Conservation (phyloP, 2,113 vertebrate species). For the Hystrix brachyura region DNA sequence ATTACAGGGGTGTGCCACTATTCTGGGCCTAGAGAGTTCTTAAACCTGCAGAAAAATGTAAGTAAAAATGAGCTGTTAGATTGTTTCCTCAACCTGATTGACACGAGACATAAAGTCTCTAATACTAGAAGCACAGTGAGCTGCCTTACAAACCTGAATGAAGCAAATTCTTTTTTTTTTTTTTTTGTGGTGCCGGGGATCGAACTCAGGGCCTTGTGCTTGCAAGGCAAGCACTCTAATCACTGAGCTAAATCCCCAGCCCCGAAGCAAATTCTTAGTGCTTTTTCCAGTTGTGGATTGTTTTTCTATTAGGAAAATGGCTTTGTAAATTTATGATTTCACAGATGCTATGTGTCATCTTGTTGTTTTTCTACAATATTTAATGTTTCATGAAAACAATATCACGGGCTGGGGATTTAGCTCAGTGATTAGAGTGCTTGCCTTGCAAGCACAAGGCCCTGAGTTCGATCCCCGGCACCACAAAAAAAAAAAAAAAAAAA, state of each 20-base stretch:
- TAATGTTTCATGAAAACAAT: slow-evolving; percentile 40
- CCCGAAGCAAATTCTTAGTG: neutral
- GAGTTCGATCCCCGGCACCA: too few relatives aligned
- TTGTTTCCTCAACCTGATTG: neutral
- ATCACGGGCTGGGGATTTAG: too few relatives aligned
- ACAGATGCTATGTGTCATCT: neutral
- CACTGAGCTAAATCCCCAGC: too few relatives aligned
- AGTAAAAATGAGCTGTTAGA: neutral
- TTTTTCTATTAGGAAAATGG: slow-evolving; percentile 54
- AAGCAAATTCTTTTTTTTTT: too few relatives aligned
- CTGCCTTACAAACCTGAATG: neutral
- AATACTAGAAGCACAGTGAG: neutral
- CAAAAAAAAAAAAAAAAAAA: too few relatives aligned
- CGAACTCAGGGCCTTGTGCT: too few relatives aligned
- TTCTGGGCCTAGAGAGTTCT: neutral
- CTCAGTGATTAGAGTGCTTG: too few relatives aligned
- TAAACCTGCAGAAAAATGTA: slow-evolving; percentile 19
- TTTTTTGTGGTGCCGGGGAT: too few relatives aligned
- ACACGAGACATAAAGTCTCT: slow-evolving; percentile 14
- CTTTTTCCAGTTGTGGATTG: neutral
- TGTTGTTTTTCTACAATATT: slow-evolving; percentile 35
- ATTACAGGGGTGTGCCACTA: neutral
- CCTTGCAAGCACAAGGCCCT: too few relatives aligned
- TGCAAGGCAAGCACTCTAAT: too few relatives aligned
- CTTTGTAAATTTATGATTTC: slow-evolving; percentile 61